Percentiles rank a stretch among this genome's conserved stretches.
These are phyloP conservation scores for Conus canariensis DNA, from an alignment of 2,888 invertebrate genomes.

Conservation along the genomic window DNA sequence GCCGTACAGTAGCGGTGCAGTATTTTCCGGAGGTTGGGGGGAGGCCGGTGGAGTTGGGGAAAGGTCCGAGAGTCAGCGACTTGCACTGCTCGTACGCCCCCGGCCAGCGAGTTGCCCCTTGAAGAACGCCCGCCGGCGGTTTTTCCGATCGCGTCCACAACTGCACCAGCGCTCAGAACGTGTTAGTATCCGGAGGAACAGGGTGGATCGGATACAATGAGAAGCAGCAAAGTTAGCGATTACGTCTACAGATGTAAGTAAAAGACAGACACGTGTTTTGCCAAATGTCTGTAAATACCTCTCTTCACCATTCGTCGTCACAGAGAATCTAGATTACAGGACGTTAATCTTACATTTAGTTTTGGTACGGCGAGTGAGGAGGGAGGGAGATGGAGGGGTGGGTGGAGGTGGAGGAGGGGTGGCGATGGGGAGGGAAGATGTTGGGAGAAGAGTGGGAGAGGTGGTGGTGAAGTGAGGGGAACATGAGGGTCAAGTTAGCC, in stretches of 20 bases:
- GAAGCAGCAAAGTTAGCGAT: not conserved
- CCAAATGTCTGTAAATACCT: not conserved
- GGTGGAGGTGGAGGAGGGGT: too few species aligned
- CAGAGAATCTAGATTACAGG: not conserved
- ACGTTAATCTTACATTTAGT: too few species aligned
- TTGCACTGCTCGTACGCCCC: conserved; percentile 33
- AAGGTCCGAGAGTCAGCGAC: not conserved
- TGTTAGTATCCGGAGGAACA: too few species aligned
- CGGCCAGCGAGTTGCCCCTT: conserved; percentile 1
- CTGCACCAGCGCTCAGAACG: not conserved
- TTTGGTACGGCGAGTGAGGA: too few species aligned
- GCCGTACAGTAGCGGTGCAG: conserved; percentile 17
- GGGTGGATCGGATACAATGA: not conserved
- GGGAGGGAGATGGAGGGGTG: too few species aligned
- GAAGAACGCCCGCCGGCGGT: conserved; percentile 37
- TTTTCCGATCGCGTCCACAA: not conserved
- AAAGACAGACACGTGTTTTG: too few species aligned
- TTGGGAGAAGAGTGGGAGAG: too few species aligned
- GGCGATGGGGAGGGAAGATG: too few species aligned
- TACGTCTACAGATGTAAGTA: too few species aligned
- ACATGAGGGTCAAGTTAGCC: not conserved
- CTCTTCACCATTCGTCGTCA: not conserved
- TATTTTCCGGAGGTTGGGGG: conserved; percentile 13
- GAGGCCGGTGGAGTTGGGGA: not conserved
- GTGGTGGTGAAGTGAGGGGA: too few species aligned